Evolutionary conservation across 2,888 invertebrate genomes (phyloP).

Genomic region (Lasioglossum leucozonium): DNA sequence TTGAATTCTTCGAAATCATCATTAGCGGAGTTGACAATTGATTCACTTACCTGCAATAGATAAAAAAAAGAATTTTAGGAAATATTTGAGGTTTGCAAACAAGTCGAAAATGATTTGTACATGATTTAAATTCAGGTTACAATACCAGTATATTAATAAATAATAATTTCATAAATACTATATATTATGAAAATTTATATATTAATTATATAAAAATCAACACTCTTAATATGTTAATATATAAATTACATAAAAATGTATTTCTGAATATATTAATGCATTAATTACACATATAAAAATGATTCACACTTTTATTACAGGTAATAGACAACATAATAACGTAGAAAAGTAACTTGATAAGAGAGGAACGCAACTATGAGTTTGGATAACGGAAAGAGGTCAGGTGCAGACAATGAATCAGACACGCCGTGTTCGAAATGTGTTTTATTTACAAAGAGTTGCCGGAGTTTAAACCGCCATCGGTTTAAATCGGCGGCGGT

Average conservation of each 20-base stretch:
- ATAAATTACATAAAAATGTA: too few relatives aligned
- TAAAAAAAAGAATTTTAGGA: constrained; percentile 8
- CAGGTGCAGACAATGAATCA: constrained; percentile 18
- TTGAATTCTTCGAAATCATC: neutral
- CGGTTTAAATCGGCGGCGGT: neutral
- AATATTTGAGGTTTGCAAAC: neutral
- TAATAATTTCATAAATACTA: neutral
- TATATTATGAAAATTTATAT: neutral
- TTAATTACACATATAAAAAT: too few relatives aligned
- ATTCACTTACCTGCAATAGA: constrained; percentile 55
- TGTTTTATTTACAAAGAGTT: constrained; percentile 45
- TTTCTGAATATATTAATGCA: too few relatives aligned
- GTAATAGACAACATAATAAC: neutral
- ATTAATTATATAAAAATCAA: neutral
- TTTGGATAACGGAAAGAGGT: neutral
- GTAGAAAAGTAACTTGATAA: neutral
- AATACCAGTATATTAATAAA: neutral
- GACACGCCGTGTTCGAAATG: neutral
- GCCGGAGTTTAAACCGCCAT: neutral
- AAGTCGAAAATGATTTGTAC: neutral
- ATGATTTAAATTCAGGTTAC: neutral
- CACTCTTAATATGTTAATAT: neutral
- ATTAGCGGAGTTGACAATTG: neutral
- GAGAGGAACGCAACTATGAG: neutral
- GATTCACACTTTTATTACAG: neutral